A percentile compares a stretch with the other conserved stretches of the same genome.
phyloP scores from a whole-genome alignment of 2,888 invertebrate genomes.

The Crossocerus cetratus region DNA sequence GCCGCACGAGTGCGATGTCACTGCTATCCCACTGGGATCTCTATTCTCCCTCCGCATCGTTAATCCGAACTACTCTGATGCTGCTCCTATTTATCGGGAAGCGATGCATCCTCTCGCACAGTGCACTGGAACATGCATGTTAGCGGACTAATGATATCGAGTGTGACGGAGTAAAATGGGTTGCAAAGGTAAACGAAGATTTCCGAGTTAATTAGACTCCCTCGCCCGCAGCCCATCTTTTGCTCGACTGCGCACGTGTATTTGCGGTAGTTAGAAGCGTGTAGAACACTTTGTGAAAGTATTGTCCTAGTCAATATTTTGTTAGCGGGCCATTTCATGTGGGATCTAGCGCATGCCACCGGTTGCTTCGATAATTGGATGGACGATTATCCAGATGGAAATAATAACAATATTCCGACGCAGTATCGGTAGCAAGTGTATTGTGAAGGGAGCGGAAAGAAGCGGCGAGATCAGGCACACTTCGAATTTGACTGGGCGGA shows the following conservation, averaged over 20 bases:
- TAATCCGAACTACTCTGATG: not conserved
- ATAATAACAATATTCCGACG: not conserved
- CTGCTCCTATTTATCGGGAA: too few relatives aligned
- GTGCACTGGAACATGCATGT: too few relatives aligned
- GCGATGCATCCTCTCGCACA: too few relatives aligned
- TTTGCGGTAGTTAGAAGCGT: constrained; percentile 26
- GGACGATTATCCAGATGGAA: too few relatives aligned
- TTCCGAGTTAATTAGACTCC: constrained; percentile 55
- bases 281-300: constrained; percentile 25
- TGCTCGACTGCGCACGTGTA: constrained; percentile 32
- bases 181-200: constrained; percentile 49
- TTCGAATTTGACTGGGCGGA: not conserved
- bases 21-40: not conserved
- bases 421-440: not conserved
- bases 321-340: too few relatives aligned
- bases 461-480: not conserved
- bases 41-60: not conserved
- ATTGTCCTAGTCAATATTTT: too few relatives aligned
- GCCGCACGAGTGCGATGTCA: not conserved
- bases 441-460: not conserved
- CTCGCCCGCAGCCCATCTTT: constrained; percentile 28
- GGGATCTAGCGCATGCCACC: constrained; percentile 8
- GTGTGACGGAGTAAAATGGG: not conserved
- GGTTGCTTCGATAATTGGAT: too few relatives aligned
- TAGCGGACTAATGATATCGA: too few relatives aligned